Percentiles rank a stretch among this genome's conserved stretches.
These are phyloP conservation scores for Leuciscus waleckii DNA, from an alignment of 2,797 vertebrate genomes.

Conservation along the genomic window DNA sequence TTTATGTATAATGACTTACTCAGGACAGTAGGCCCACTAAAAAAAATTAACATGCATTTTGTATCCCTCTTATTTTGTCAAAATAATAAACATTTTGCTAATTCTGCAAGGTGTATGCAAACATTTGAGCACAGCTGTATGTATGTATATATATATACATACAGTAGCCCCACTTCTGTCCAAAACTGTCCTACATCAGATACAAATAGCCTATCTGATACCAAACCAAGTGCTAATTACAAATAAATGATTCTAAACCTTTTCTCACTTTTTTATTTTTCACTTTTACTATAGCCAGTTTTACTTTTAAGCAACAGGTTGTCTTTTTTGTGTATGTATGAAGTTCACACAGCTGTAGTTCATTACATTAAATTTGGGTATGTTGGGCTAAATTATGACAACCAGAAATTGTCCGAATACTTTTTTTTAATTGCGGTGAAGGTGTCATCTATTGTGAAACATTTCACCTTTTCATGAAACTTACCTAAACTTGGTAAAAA, in stretches of 20 bases:
- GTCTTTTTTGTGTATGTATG: background rate
- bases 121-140: too few species aligned
- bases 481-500: background rate
- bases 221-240: background rate
- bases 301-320: background rate
- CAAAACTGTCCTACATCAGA: too few species aligned
- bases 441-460: background rate
- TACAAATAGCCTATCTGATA: background rate
- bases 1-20: too few species aligned
- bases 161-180: too few species aligned
- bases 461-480: background rate
- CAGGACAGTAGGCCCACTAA: too few species aligned
- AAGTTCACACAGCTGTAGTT: background rate
- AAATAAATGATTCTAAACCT: background rate
- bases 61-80: too few species aligned
- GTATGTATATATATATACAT: too few species aligned
- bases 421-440: background rate
- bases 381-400: background rate
- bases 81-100: too few species aligned
- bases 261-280: background rate
- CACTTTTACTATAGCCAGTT: background rate
- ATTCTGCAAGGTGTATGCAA: too few species aligned
- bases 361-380: background rate
- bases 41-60: too few species aligned
- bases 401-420: background rate